Evolutionary conservation across 2,113 vertebrate genomes (phyloP), one percentile per base, ranked within the genome.

Genomic region (Hippocampus abdominalis): DNA sequence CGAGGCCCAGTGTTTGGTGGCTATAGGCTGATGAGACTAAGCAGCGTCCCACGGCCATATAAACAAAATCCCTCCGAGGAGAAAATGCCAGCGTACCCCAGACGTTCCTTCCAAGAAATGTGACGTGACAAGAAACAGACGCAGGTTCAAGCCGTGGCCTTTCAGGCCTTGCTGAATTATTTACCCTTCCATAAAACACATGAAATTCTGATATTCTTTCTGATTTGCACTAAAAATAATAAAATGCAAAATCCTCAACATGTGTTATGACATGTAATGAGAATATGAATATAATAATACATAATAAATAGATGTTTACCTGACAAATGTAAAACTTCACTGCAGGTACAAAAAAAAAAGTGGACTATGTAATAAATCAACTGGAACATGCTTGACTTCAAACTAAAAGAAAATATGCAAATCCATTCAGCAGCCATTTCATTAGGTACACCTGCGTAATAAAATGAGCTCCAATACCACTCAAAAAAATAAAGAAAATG

Each of bases 51-150:
- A 76, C 60, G 59, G 85, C 78, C 85, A 72, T 70, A 72, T 87
- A 91, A 91, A 88, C 89, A 91, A 82, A 88, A 70, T 27, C 82
- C 80, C 82, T 78, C 44, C 60, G 72, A 81, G 69, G 75, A 82
- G 79, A 87, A 88, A 86, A 89, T 89, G 87, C 87, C 89, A 89
- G 65, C 57, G 66, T 80, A 74, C 76, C 74, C 80, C 75, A 70
- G 74, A 77, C 78, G 79, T 78, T 81, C 80, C 76, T 62, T 82
- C 79, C 84, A 82, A 77, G 80, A 87, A 86, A 89, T 88, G 57
- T 64, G 72, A 83, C 81, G 81, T 90, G 90, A 91, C 88, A 87
- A 78, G 88, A 90, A 91, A 74, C 88, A 91, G 90, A 90, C 79
- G 72, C 68, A 63, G 77, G 72, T 86, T 86, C 80, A 73, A 82